phyloP scores from a whole-genome alignment of 2,797 vertebrate species.

The Lepilemur ruficaudatus region DNA sequence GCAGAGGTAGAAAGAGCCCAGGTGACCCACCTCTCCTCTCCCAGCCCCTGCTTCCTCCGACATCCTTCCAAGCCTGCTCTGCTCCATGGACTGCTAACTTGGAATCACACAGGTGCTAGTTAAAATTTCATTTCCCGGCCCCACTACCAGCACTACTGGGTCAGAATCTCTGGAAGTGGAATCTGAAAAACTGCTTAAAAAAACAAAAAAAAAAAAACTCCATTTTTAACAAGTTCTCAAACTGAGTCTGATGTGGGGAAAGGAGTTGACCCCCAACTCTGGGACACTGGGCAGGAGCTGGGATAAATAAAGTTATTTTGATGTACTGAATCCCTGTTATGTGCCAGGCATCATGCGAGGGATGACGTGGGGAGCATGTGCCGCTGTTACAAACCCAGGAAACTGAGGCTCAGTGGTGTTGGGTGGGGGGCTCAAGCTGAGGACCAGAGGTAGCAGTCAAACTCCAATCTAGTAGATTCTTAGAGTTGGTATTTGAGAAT shows the following conservation, averaged over 20 bases:
- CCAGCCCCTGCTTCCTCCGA: background rate
- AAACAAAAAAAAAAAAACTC: background rate
- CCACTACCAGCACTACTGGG: background rate
- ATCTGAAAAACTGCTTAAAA: background rate
- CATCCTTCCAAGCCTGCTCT: background rate
- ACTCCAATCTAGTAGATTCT: background rate
- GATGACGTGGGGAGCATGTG: background rate
- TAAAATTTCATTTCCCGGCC: conserved; percentile 7
- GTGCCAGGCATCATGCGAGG: background rate
- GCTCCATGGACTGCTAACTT: background rate
- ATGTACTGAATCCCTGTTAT: background rate
- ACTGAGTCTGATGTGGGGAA: background rate
- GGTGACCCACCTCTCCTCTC: background rate
- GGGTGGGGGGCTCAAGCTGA: background rate
- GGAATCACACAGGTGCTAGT: background rate
- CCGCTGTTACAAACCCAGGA: background rate
- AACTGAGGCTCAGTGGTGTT: background rate
- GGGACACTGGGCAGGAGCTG: background rate
- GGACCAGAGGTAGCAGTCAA: background rate
- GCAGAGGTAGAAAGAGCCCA: background rate
- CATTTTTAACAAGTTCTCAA: background rate
- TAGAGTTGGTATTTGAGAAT: background rate
- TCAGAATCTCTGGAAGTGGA: background rate
- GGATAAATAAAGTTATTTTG: background rate
- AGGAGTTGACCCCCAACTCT: background rate